These are phyloP conservation scores for Typhlomys cinereus DNA, from an alignment of 2,113 vertebrate species.

Conservation along the genomic window DNA sequence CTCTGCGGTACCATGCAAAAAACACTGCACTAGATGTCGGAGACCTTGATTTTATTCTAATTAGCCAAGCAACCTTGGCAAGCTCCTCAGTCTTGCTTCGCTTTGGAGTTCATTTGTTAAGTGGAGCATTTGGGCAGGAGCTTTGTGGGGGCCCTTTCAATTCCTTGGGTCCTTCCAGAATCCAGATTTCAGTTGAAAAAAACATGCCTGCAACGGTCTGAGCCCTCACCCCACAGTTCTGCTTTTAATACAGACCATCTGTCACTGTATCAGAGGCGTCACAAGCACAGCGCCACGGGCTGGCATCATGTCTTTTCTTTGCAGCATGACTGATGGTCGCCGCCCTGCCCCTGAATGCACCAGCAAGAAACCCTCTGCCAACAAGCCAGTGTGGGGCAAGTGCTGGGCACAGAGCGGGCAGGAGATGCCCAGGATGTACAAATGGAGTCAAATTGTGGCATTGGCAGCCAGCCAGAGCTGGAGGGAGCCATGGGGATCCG, in stretches of 20 bases:
- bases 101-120: background rate
- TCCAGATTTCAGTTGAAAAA: background rate
- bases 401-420: background rate
- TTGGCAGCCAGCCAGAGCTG: background rate
- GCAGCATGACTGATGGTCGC: background rate
- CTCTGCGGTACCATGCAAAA: background rate
- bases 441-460: background rate
- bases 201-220: background rate
- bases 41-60: background rate
- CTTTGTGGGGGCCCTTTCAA: background rate
- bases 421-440: background rate
- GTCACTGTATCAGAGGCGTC: constrained; percentile 36
- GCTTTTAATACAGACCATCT: constrained; percentile 62
- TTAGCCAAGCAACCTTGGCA: accelerated
- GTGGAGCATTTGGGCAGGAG: background rate
- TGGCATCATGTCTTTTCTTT: constrained; percentile 34
- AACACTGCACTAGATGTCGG: background rate
- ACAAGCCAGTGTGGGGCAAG: background rate
- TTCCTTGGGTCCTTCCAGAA: constrained; percentile 43
- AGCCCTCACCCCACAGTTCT: background rate
- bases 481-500: background rate
- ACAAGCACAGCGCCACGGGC: constrained; percentile 20
- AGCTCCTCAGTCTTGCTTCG: background rate
- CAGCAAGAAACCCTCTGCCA: background rate
- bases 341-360: background rate